Conservation (phyloP, 1,140 invertebrate genomes). For the Drosophila athabasca region DNA sequence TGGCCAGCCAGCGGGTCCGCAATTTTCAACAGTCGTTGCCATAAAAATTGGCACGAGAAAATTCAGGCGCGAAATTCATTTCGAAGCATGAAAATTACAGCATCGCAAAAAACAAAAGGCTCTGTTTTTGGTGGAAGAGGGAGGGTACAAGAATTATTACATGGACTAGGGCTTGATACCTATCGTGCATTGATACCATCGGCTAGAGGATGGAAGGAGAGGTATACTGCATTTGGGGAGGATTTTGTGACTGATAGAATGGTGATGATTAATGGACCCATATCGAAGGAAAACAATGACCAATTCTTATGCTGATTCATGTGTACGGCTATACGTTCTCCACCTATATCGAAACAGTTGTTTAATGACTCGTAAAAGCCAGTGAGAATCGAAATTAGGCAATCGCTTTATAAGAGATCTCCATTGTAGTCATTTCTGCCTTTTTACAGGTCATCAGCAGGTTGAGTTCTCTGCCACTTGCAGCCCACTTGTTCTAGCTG, state of each 20-base stretch:
- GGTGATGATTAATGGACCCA: background rate
- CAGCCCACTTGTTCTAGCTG: constrained; percentile 15
- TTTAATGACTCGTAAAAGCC: too few relatives aligned
- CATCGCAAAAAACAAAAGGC: constrained; percentile 17
- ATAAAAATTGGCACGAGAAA: constrained; percentile 40
- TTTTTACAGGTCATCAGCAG: constrained; percentile 17
- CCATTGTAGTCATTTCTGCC: background rate
- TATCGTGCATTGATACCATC: background rate
- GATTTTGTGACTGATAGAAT: background rate
- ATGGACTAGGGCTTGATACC: constrained; percentile 12
- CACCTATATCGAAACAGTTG: too few relatives aligned
- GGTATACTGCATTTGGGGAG: background rate
- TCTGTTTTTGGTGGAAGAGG: constrained; percentile 10
- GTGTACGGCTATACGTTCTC: too few relatives aligned
- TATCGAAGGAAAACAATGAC: too few relatives aligned
- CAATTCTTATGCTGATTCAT: too few relatives aligned
- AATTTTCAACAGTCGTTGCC: constrained; percentile 21
- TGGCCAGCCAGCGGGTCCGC: constrained; percentile 58
- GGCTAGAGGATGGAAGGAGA: background rate
- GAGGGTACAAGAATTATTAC: constrained; percentile 11
- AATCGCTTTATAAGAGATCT: too few relatives aligned
- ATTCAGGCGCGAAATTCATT: constrained; percentile 64
- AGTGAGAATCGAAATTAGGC: too few relatives aligned
- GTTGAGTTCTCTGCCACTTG: background rate
- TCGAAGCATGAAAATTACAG: constrained; percentile 61